Evolutionary conservation across 2,888 invertebrate species (phyloP).

Genomic region (Boloria euphrosyne): DNA sequence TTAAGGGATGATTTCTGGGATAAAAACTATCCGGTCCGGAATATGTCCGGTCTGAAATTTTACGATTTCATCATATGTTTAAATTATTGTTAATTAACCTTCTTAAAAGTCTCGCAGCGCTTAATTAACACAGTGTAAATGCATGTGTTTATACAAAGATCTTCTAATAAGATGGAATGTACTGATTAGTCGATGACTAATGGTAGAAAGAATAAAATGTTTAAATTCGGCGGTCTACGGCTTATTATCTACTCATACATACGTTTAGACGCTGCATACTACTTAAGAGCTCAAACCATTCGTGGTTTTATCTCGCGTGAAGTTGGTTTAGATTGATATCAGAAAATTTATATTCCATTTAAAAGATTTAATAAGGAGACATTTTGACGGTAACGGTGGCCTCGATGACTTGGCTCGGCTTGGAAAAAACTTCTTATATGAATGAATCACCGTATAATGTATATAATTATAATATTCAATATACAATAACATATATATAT

Average conservation of each 20-base stretch:
- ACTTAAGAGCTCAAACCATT: conserved; percentile 1
- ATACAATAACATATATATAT: no score
- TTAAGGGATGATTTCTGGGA: no score
- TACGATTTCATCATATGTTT: no score
- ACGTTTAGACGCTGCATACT: conserved; percentile 22
- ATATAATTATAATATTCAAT: no score
- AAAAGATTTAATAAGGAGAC: background rate
- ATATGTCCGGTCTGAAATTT: no score
- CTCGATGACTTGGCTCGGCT: background rate
- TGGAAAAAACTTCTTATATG: no score
- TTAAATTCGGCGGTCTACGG: conserved; percentile 45
- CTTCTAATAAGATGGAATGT: conserved; percentile 29
- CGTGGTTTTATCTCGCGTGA: conserved; percentile 21
- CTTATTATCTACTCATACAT: conserved; percentile 24
- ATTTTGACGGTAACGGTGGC: conserved; percentile 7
- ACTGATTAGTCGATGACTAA: conserved; percentile 43
- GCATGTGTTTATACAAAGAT: conserved; percentile 12
- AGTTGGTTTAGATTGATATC: conserved; percentile 14
- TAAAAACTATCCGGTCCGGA: no score
- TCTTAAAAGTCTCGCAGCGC: background rate
- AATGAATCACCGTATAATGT: no score
- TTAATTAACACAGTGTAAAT: conserved; percentile 6
- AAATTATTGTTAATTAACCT: conserved; percentile 1
- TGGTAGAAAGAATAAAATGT: conserved; percentile 46
- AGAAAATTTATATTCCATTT: background rate